Base-by-base conservation (phyloP, 2,113 vertebrate genomes). In the Chamaea fasciata region DNA sequence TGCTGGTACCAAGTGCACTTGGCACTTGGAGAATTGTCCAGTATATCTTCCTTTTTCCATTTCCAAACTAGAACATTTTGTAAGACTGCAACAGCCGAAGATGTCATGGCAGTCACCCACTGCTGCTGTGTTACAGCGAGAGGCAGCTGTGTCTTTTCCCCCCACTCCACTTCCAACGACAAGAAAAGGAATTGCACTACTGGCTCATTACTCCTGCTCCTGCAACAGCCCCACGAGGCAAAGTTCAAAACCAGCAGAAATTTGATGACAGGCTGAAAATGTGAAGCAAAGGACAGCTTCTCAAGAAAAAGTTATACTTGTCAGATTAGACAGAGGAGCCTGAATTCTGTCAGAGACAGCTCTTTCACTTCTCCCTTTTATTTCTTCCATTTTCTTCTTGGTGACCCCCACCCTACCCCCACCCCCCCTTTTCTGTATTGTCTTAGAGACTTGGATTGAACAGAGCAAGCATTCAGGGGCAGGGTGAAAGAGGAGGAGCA, bases 401-500 rank as follows among this genome's bases (percentile, higher is more conserved):
- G 53, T 91, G 41, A 55, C 7, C 11, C 19, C 31, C 8, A 20
- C 11, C 7, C 11, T n/a, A n/a, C n/a, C n/a, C n/a, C n/a, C n/a
- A n/a, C n/a, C n/a, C 19, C 28, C 8, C 22, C 11, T 67, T 87
- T 90, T 59, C 62, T 77, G 19, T n/a, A 71, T 37, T 87, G 64
- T 59, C 65, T 84, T 63, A 59, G 83, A 81, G 70, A 75, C 65
- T 87, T 41, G 50, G 70, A 80, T 69, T 65, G 81, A 93, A 93
- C 78, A 95, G 82, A 95, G 80, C 7, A 1, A 87, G 87, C 68
- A 93, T 83, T 93, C 88, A 93, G 70, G 31, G 30, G 14, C 37
- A 93, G 75, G 15, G 10, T 41, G 55, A 90, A 92, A 89, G 83
- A 83, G 60, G 76, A 96, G 65, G 75, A 92, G 64, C 63, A 69